Evolutionary conservation across 2,113 vertebrate genomes (phyloP).

Genomic region (Ictalurus punctatus): DNA sequence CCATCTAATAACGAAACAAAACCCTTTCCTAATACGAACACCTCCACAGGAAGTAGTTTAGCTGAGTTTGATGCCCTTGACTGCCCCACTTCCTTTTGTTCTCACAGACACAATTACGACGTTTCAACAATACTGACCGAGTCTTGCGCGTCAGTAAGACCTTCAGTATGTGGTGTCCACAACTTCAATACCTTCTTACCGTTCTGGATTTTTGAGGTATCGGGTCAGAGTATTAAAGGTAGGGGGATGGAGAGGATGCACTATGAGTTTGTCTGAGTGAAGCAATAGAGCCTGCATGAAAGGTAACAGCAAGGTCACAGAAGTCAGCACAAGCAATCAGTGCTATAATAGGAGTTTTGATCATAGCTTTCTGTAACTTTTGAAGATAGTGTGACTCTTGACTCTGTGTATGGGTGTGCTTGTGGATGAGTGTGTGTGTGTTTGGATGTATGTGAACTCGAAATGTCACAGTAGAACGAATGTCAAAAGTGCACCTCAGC

Average conservation of each 20-base stretch:
- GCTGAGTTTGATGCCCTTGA: conserved; percentile 10
- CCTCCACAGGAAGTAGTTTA: conserved; percentile 1
- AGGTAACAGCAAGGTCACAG: conserved; percentile 25
- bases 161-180: not conserved
- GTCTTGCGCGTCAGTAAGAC: conserved; percentile 61
- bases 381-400: conserved; percentile 35
- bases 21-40: not conserved
- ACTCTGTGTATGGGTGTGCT: conserved; percentile 6
- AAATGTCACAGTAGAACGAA: conserved; percentile 48
- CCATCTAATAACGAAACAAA: conserved; percentile 3
- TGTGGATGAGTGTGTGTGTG: not conserved
- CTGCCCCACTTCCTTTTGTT: conserved; percentile 36
- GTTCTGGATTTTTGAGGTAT: conserved; percentile 15
- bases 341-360: conserved; percentile 31
- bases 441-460: not conserved
- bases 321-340: conserved; percentile 39
- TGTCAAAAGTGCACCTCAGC: conserved; percentile 49
- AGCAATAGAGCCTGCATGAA: conserved; percentile 32
- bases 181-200: conserved; percentile 45
- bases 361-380: conserved; percentile 40
- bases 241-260: not conserved
- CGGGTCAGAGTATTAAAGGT: conserved; percentile 37
- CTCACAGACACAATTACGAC: conserved; percentile 63
- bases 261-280: not conserved
- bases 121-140: conserved; percentile 62